Evolutionary conservation across 1,140 invertebrate genomes (phyloP).

Genomic region (Pectinophora gossypiella): DNA sequence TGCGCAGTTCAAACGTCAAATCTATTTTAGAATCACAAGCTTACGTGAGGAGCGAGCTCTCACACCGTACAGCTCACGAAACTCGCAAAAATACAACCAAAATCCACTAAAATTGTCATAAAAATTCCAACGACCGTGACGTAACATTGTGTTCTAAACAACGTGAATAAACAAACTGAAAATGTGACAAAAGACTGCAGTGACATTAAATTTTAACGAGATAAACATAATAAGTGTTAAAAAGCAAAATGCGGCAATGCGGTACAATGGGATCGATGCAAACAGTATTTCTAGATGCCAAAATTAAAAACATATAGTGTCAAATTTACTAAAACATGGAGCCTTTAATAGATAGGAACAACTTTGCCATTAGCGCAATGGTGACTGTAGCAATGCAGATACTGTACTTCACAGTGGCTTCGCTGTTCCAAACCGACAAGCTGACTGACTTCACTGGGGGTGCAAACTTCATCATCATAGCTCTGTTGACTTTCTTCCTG

Average conservation of each 20-base stretch:
- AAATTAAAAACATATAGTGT: constrained; percentile 45
- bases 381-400: constrained; percentile 92
- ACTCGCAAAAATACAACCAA: background rate
- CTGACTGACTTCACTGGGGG: constrained; percentile 94
- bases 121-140: background rate
- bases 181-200: background rate
- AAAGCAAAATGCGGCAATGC: constrained; percentile 56
- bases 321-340: constrained; percentile 52
- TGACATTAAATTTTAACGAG: background rate
- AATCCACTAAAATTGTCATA: background rate
- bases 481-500: constrained; percentile 89
- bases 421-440: constrained; percentile 91
- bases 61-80: background rate
- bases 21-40: constrained; percentile 63
- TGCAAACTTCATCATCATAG: constrained; percentile 92
- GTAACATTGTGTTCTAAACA: background rate
- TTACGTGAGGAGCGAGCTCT: constrained; percentile 21
- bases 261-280: constrained; percentile 41
- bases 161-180: background rate
- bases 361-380: constrained; percentile 91
- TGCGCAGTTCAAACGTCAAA: constrained; percentile 57
- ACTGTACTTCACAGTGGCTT: constrained; percentile 90
- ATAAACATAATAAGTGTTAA: constrained; percentile 3
- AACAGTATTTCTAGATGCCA: constrained; percentile 47
- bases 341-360: constrained; percentile 90